A percentile compares a stretch with the other conserved stretches of the same genome.
These are phyloP conservation scores for Pseudococcus jackbeardsleyi DNA, from an alignment of 2,888 invertebrate genomes.

Conservation along the genomic window DNA sequence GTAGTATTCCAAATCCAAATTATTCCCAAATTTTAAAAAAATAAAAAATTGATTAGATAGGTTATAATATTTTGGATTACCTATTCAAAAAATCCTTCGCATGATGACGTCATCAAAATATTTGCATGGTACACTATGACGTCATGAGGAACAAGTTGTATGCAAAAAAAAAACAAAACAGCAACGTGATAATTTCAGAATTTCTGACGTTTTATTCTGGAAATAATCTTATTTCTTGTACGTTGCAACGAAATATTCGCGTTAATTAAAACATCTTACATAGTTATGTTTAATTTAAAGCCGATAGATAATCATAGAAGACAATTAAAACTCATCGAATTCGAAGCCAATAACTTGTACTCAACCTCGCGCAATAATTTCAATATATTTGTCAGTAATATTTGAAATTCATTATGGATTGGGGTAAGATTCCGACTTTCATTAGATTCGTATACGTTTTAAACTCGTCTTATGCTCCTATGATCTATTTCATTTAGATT, in stretches of 20 bases:
- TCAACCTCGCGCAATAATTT: slow-evolving; percentile 40
- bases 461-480: not conserved
- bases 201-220: slow-evolving; percentile 46
- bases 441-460: not conserved
- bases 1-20: no score
- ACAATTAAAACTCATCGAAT: slow-evolving; percentile 38
- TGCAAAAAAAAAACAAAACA: slow-evolving; percentile 44
- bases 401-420: slow-evolving; percentile 64
- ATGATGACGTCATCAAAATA: not conserved
- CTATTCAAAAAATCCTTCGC: not conserved
- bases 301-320: slow-evolving; percentile 19
- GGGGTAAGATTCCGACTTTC: slow-evolving; percentile 61
- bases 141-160: not conserved
- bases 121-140: not conserved
- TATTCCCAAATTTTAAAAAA: no score
- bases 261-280: not conserved
- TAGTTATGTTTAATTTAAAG: slow-evolving; percentile 61
- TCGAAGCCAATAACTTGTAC: slow-evolving; percentile 26
- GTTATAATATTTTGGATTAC: not conserved
- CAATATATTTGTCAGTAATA: slow-evolving; percentile 8
- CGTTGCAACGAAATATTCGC: not conserved
- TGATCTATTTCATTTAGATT: slow-evolving; percentile 53
- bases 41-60: not conserved
- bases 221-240: not conserved
- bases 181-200: slow-evolving; percentile 45